Base-by-base conservation (phyloP, 2,888 invertebrate genomes). In the Dendrolimus pini region DNA sequence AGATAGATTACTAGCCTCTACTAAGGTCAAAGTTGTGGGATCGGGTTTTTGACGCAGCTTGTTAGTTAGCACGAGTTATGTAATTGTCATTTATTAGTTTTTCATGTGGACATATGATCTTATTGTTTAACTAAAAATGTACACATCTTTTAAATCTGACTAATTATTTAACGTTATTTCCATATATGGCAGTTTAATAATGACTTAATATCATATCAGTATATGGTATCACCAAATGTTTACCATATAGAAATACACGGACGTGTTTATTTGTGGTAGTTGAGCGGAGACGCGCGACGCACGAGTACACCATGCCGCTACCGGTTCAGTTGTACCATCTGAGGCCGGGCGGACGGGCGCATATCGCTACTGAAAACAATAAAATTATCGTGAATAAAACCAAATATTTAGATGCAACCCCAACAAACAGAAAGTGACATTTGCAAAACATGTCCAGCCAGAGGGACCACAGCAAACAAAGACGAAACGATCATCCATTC, bases 181-280 rank as follows among this genome's bases (percentile, higher is more conserved):
- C 47, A 47, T 47, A 47, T 10, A 9, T 47, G 47, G 47, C 47
- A 47, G 47, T 47, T 9, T 10, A 47, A 47, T 47, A 47, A 30
- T 30, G 30, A 12, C 47, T 58, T 54, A 60, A 59, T 58, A 65
- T 66, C 61, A 59, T 64, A 59, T 58, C 62, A 62, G 58, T 9
- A 61, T 59, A 63, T 59, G 56, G 67, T 65, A 64, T 67, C 62
- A 67, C 69, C 65, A 66, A 71, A 61, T 67, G 57, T 58, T 66
- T 67, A 66, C 63, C 67, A 66, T 64, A 69, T 71, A 67, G 71
- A 68, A 78, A 75, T 77, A 75, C 75, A 76, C 74, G 78, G 77
- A 76, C 77, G 71, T 83, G 86, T 87, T 86, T 89, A 89, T 89
- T 89, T 89, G 86, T 76, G 82, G 83, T 85, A 75, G 69, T 79